Evolutionary conservation across 1,140 invertebrate species (phyloP), one percentile per base, ranked within the genome.

Genomic region (Trachymyrmex septentrionalis): DNA sequence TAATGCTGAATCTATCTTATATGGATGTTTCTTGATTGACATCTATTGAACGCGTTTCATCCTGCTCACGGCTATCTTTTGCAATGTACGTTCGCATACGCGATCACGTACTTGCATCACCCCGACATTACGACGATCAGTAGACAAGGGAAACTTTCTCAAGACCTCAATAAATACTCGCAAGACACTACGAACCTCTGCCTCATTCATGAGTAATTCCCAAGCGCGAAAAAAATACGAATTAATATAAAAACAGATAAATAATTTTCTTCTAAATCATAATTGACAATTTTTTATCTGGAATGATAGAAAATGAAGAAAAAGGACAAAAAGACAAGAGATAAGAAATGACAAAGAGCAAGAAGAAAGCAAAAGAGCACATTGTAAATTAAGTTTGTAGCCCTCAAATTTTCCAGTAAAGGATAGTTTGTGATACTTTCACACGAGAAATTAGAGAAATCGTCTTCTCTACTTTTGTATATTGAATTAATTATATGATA

Each of bases 121-220:
- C 64, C n/a, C 27, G 77, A 67, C 55, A 53, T 80, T 67, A 63
- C 48, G 59, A 24, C 59, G 21, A 38, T 38, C 48, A 44, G 67
- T 55, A 80, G 61, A 80, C 61, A 34, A 69, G 63, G 30, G 63
- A 38, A 27, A 80, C 77, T 80, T 80, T 80, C 63, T 55, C 63
- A 50, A 69, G 63, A 80, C 61, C 76, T 78, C 76, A 34, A 34
- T 34, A 34, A 19, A 78, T 78, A 78, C 77, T n/a, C 76, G 48
- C 61, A 21, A 67, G 14, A 80, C 12, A 12, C 16, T 75, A 75
- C 30, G 27, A 30, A 34, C 30, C 55, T 21, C 34, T 14, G 3
- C 1, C 0, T 34, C 30, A 34, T 34, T 34, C 30, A 34, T 30
- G 30, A 34, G 30, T 5, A 6, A 34, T 34, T 34, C 6, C 3